phyloP scores from a whole-genome alignment of 2,113 vertebrate genomes.

The Elephantulus edwardii region DNA sequence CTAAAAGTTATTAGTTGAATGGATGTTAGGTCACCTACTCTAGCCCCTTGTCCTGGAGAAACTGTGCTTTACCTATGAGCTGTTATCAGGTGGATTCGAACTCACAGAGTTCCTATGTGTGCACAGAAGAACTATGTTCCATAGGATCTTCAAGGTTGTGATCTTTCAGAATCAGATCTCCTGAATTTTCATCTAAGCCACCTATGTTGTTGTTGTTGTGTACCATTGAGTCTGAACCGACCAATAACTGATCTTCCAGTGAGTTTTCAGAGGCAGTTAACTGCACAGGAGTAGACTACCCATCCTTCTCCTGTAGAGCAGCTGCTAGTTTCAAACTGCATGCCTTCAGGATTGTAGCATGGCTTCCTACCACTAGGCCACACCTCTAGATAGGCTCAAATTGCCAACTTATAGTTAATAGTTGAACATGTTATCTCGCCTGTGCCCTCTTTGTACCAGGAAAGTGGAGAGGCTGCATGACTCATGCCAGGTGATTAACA shows the following conservation, averaged over 20 bases:
- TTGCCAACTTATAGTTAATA: not conserved
- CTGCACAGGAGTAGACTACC: too few species aligned
- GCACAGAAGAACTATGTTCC: not conserved
- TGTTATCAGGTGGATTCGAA: not conserved
- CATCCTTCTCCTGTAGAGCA: too few species aligned
- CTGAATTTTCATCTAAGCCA: not conserved
- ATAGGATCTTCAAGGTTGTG: not conserved
- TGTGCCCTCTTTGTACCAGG: not conserved
- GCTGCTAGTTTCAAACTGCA: too few species aligned
- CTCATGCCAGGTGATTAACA: not conserved
- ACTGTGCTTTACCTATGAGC: too few species aligned
- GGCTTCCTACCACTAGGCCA: too few species aligned
- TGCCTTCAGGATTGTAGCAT: too few species aligned
- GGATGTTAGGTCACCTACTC: not conserved
- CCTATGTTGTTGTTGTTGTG: too few species aligned
- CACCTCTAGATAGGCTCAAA: not conserved
- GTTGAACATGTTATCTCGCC: not conserved
- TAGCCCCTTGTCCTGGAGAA: not conserved
- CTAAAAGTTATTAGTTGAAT: not conserved
- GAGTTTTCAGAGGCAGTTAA: too few species aligned
- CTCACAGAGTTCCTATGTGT: not conserved
- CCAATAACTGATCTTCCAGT: too few species aligned
- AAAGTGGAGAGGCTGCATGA: rapidly evolving
- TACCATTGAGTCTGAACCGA: too few species aligned
- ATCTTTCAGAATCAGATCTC: not conserved